Base-by-base conservation (phyloP, 1,140 invertebrate species). In the Trichomalopsis sarcophagae region DNA sequence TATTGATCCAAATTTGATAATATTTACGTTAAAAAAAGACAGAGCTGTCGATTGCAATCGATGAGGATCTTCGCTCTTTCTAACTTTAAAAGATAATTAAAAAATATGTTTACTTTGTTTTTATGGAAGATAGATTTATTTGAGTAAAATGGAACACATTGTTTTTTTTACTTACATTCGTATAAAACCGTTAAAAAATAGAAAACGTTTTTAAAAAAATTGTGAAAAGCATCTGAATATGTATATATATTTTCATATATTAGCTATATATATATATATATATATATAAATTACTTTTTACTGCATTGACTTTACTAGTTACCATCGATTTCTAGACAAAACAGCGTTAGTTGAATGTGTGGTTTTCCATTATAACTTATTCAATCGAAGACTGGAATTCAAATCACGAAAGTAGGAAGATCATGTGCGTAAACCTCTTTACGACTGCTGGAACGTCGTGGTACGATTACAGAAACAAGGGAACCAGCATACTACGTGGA, bases 131-230 rank as follows among this genome's bases (percentile, higher is more conserved):
- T 69, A 73, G 76, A 55, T 84, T 84, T 73, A 69, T 84, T 84
- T 74, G 30, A 47, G 68, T 73, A 73, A 14, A 62, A 30, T 80
- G 47, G 66, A 81, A 76, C 17, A 76, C 36, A 68, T 62, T 81
- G 17, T 75, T 74, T 27, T 4, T 71, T 4, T 71, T 33, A 30
- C 30, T 74, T 84, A 76, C 9, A 73, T 73, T 84, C 44, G 21
- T 84, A 80, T 84, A 84, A 84, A 84, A 74, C 68, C 9, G 17
- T 85, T 84, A 66, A 84, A 84, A 85, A 81, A 81, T 85, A 81
- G 40, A 76, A 85, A 85, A 62, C 10, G 30, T 27, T 30, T 74
- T 74, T 76, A 66, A 66, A 66, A 33, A 68, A 80, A 23, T 47
- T 66, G 68, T 23, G 50, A 81, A 75, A 75, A 81, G 55, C 30